A percentile compares a stretch with the other conserved stretches of the same genome.
phyloP scores from a whole-genome alignment of 2,113 vertebrate species.

The Elaphurus davidianus region DNA sequence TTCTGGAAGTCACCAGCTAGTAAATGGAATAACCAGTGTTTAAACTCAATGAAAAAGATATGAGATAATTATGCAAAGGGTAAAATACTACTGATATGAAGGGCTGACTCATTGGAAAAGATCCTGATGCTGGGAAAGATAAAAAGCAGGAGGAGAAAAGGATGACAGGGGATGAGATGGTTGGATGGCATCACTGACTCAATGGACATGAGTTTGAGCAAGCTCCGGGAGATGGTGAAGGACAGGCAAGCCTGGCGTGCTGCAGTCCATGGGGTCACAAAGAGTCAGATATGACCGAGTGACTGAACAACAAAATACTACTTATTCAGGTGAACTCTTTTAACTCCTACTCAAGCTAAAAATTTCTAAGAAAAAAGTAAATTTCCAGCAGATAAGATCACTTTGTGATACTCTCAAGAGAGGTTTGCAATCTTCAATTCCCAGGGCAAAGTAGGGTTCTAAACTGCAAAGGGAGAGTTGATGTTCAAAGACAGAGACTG shows the following conservation, averaged over 20 bases:
- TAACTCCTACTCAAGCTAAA: background rate
- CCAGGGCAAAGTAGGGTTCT: background rate
- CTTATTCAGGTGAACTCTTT: background rate
- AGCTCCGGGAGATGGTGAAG: background rate
- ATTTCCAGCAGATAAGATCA: background rate
- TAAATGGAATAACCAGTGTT: background rate
- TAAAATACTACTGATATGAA: background rate
- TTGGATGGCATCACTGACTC: background rate
- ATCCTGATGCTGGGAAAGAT: background rate
- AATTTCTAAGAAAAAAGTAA: background rate
- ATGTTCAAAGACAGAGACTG: background rate
- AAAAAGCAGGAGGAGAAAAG: background rate
- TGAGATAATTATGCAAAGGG: background rate
- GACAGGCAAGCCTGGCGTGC: background rate
- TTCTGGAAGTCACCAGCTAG: background rate
- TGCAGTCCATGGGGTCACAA: background rate
- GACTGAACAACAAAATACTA: background rate
- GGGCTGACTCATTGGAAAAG: background rate
- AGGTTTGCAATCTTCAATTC: background rate
- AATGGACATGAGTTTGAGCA: background rate
- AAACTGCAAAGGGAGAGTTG: background rate
- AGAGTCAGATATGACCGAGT: background rate
- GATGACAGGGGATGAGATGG: background rate
- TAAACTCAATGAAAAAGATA: background rate
- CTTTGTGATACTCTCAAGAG: background rate